Evolutionary conservation across 1,140 invertebrate genomes (phyloP), one percentile per base, ranked within the genome.

Genomic region (Drosophila tropicalis): DNA sequence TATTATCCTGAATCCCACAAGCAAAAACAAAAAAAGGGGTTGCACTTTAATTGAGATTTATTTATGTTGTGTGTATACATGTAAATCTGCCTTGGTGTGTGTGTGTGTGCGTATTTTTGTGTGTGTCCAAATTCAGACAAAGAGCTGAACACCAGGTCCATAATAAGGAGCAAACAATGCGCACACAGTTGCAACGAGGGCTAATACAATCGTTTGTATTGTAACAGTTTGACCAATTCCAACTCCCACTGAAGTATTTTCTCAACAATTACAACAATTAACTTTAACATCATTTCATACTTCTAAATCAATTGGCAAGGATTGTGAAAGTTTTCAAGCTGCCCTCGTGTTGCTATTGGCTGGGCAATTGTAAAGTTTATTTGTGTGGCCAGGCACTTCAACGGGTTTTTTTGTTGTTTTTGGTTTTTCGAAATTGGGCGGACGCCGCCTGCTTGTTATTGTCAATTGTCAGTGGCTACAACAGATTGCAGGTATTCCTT

Each of bases 41-140:
- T 87, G 83, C 58, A 83, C 72, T 87, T 87, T 89, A 87, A 89
- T 87, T 89, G 83, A 87, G 83, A 87, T 87, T 87, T 87, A 87
- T 87, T 87, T 87, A 80, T 79, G 84, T 55, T 55, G 51, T 12
- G 7, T 12, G 7, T 54, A 9, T 36, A 7, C 2, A 3, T 36
- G 9, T 36, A 34, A 32, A 2, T 32, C 32, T 32, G 9, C 9
- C 6, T 34, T 1, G 5, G 32, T 32, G 32, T 34, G 41, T 22
- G 17, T 22, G 19, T 47, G 44, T 41, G 32, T 25, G 32, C 19
- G 5, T 61, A 6, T 61, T 9, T 19, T n/a, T 61, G 51, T 62
- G 47, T 60, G 25, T 74, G 67, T 5, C 34, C n/a, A 70, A 72
- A 51, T 22, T 51, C 7, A 89, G 62, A 77, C 84, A 89, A 84